A percentile compares a stretch with the other conserved stretches of the same genome.
These are phyloP conservation scores for Tetanocera ferruginea DNA, from an alignment of 2,888 invertebrate genomes.

Conservation along the genomic window DNA sequence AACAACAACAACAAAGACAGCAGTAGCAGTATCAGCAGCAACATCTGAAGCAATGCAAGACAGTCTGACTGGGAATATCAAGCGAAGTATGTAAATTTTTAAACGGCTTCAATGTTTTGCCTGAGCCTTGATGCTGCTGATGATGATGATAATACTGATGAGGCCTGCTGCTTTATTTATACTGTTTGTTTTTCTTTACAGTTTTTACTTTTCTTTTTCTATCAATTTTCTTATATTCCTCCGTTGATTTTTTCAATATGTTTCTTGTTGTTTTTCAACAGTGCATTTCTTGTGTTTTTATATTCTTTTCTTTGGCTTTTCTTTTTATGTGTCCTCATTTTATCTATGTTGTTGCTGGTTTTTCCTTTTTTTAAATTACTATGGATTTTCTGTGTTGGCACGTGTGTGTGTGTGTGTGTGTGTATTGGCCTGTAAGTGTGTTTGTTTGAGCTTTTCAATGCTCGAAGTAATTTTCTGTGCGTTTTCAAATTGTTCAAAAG, in stretches of 20 bases:
- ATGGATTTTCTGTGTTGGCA: background rate
- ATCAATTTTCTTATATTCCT: background rate
- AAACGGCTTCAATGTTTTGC: constrained; percentile 5
- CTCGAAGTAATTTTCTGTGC: constrained; percentile 35
- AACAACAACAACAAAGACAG: constrained; percentile 38
- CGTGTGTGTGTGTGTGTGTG: background rate
- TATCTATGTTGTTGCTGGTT: background rate
- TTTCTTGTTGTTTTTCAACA: background rate
- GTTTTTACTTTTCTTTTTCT: background rate
- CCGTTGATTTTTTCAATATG: constrained; percentile 9
- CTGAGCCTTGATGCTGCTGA: background rate
- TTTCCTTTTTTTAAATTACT: background rate
- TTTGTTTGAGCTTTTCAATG: background rate
- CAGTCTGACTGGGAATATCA: background rate
- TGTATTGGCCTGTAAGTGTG: background rate
- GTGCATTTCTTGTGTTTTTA: background rate
- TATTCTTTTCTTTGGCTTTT: background rate
- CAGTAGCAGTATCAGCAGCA: constrained; percentile 47
- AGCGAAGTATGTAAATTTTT: constrained; percentile 26
- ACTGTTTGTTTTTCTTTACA: background rate
- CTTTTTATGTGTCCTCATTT: background rate
- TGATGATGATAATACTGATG: background rate
- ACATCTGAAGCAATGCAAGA: constrained; percentile 6
- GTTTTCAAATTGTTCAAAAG: constrained; percentile 45
- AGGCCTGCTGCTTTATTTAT: background rate